Base-by-base conservation (phyloP, 2,888 invertebrate species). In the Cantharis rufa region DNA sequence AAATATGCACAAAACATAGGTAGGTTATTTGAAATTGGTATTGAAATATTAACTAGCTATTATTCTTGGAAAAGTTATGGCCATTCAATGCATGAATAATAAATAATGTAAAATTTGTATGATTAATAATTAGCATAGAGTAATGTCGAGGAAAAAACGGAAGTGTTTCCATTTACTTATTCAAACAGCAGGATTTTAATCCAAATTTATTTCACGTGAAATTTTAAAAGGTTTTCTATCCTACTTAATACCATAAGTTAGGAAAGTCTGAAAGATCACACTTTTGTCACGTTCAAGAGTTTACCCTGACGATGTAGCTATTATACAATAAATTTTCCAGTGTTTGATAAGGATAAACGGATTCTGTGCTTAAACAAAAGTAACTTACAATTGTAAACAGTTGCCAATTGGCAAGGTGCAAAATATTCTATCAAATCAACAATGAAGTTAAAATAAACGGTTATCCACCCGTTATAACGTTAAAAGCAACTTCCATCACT, bases 181-280 rank as follows among this genome's bases (percentile, higher is more conserved):
- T 68, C 72, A 78, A 78, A 78, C 75, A 78, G 72, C 62, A 72
- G 66, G 82, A 82, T 83, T 82, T 82, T 84, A 84, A 84, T 83
- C 84, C 81, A 76, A 83, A 84, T 83, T 83, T 84, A 84, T 83
- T 82, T 82, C 83, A 82, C 82, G 83, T 74, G 78, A 78, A 85
- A 85, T 85, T 86, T 85, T 85, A 84, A 85, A 85, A 85, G 84
- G 85, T 83, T 84, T 82, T 70, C 82, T 78, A 84, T 84, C 85
- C 85, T 78, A 84, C 83, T 84, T 85, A 84, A 85, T 83, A 79
- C 84, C 82, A 74, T 82, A 83, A 84, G 82, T 82, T 83, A 83
- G 82, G 77, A 82, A 84, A 83, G 82, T 82, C 84, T 80, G 79
- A 76, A 78, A 83, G 84, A 85, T 84, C 83, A 82, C 77, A 82